Percentiles rank a stretch among this genome's conserved stretches.
These are phyloP conservation scores for Nesidiocoris tenuis DNA, from an alignment of 2,888 invertebrate species.

Conservation along the genomic window DNA sequence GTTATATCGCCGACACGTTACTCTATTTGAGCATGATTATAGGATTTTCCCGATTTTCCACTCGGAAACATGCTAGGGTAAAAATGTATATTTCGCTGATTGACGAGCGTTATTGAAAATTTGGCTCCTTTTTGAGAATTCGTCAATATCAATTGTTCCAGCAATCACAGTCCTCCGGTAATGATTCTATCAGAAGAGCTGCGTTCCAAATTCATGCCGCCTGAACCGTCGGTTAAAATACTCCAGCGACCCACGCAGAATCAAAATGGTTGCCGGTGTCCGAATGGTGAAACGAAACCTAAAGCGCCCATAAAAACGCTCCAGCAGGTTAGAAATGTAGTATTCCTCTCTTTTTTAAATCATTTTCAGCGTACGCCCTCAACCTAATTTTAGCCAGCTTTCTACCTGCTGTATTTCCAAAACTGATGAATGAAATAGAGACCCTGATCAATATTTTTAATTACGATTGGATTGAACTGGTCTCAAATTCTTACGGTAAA, in stretches of 20 bases:
- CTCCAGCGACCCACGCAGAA: constrained; percentile 66
- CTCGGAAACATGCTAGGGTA: too few species aligned
- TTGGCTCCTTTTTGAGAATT: too few species aligned
- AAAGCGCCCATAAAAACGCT: constrained; percentile 76
- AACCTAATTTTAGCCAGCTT: constrained; percentile 2
- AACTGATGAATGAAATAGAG: background rate
- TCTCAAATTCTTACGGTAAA: too few species aligned
- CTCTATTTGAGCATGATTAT: too few species aligned
- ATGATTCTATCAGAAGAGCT: constrained; percentile 76
- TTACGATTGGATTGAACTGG: too few species aligned
- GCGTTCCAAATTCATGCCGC: constrained; percentile 75
- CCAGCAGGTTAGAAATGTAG: constrained; percentile 60
- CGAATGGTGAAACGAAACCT: constrained; percentile 67
- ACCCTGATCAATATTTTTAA: too few species aligned
- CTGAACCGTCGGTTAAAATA: constrained; percentile 81
- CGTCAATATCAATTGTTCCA: constrained; percentile 9
- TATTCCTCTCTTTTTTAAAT: too few species aligned
- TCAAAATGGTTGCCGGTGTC: constrained; percentile 58
- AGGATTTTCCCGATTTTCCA: too few species aligned
- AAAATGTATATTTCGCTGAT: too few species aligned
- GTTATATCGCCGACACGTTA: too few species aligned
- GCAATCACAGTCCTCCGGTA: constrained; percentile 59
- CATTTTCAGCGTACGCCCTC: too few species aligned
- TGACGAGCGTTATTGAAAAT: too few species aligned
- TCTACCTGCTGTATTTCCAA: constrained; percentile 10